Evolutionary conservation across 1,140 invertebrate species (phyloP).

Genomic region (Macrocentrus cingulum): DNA sequence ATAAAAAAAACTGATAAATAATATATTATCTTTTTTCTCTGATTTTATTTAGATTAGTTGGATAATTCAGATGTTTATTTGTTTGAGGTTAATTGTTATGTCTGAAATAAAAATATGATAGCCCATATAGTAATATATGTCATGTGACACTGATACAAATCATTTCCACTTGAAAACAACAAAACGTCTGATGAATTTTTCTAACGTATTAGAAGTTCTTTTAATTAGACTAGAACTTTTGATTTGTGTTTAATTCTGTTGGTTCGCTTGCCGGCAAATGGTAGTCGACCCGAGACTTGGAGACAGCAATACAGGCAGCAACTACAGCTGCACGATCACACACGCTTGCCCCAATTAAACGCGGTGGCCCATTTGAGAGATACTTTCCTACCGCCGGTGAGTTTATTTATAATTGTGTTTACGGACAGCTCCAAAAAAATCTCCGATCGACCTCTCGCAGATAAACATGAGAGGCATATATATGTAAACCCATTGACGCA

Average conservation of each 20-base stretch:
- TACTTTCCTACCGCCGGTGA: slow-evolving; percentile 81
- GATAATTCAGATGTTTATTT: neutral
- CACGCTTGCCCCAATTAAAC: slow-evolving; percentile 72
- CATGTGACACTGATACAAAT: too few relatives aligned
- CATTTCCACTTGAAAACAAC: too few relatives aligned
- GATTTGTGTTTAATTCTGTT: slow-evolving; percentile 57
- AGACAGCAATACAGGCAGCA: slow-evolving; percentile 69
- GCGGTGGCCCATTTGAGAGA: slow-evolving; percentile 72
- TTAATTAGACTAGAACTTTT: slow-evolving; percentile 51
- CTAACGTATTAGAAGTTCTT: slow-evolving; percentile 32
- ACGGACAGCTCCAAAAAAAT: slow-evolving; percentile 32
- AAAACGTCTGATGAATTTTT: too few relatives aligned
- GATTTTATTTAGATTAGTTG: too few relatives aligned
- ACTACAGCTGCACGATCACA: slow-evolving; percentile 69
- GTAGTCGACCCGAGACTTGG: slow-evolving; percentile 61
- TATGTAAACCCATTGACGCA: too few relatives aligned
- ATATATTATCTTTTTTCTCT: too few relatives aligned
- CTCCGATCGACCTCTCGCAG: too few relatives aligned
- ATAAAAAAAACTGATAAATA: too few relatives aligned
- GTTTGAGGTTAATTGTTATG: slow-evolving; percentile 5
- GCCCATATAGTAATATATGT: too few relatives aligned
- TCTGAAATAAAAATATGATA: neutral
- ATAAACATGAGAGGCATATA: too few relatives aligned
- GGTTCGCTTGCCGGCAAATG: slow-evolving; percentile 57
- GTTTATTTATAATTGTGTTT: slow-evolving; percentile 57